Base-by-base conservation (phyloP, 2,797 vertebrate species). In the Sebastes taczanowskii region DNA sequence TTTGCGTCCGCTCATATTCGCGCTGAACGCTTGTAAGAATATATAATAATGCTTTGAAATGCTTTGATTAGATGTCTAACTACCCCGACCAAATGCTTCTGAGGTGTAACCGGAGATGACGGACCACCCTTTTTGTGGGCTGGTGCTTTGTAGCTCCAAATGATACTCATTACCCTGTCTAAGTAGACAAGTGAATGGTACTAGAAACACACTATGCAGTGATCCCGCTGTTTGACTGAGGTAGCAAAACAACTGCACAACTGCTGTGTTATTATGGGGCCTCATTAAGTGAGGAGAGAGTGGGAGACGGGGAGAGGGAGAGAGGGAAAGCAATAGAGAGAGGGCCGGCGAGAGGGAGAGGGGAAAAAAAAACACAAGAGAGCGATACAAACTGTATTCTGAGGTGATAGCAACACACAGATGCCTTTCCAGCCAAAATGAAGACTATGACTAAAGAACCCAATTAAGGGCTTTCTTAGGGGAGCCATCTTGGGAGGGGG, bases 401-500 rank as follows among this genome's bases (percentile, higher is more conserved):
- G 93, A 94, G 92, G 94, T 95, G 94, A 95, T 93, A 84, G 92
- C 93, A 93, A 92, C 91, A 94, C 93, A 92, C 92, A 93, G 89
- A 95, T 90, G 92, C 92, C 91, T 94, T 93, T 92, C 91, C 89
- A 91, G 91, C 93, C 94, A 90, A 95, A 95, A 96, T 95, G 95
- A 95, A 95, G 92, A 94, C 95, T 94, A 96, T 95, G 95, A 96
- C 95, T 96, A 95, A 96, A 95, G 95, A 95, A 95, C 94, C 95
- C 95, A 96, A 96, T 96, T 96, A 96, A 95, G 94, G 94, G 93
- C 93, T 95, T 96, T 95, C 95, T 96, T 95, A 92, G 92, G 95
- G 95, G 95, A 96, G 93, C 91, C 94, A 95, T 95, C 94, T 94
- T 95, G 93, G 93, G 93, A 94, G 92, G 94, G 94, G 93, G 94